phyloP scores from a whole-genome alignment of 2,797 vertebrate species.

The Aselliscus stoliczkanus region DNA sequence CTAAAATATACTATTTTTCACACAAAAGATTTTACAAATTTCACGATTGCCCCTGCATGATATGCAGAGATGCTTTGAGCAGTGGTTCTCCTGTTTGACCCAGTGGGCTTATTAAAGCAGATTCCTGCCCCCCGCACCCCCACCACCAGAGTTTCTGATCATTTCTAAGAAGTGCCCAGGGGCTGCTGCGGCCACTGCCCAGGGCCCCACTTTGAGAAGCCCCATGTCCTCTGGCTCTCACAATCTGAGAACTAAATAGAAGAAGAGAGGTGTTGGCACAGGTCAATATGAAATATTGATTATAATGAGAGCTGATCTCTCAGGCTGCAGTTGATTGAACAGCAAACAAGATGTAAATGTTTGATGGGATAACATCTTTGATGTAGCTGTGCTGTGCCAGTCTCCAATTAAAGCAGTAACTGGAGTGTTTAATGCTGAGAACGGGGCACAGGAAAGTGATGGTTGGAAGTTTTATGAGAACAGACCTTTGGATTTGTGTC shows the following conservation, averaged over 20 bases:
- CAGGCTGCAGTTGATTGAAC: not conserved
- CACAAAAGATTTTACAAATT: not conserved
- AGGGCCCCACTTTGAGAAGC: not conserved
- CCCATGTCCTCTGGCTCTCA: not conserved
- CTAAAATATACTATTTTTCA: not conserved
- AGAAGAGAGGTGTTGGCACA: not conserved
- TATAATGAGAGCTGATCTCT: not conserved
- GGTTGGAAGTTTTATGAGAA: not conserved
- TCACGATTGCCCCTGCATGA: not conserved
- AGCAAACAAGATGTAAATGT: not conserved
- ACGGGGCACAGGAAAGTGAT: too few species aligned
- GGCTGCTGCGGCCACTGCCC: not conserved
- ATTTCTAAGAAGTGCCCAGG: not conserved
- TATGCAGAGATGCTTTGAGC: not conserved
- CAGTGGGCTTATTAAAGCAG: not conserved
- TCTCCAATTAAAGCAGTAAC: not conserved
- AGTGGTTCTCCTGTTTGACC: not conserved
- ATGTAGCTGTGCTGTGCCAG: rapidly evolving
- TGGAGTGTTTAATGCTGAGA: not conserved
- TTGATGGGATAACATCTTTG: not conserved
- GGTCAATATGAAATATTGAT: not conserved
- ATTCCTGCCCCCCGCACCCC: not conserved
- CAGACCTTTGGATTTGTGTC: not conserved
- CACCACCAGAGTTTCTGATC: not conserved
- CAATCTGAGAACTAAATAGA: not conserved